Evolutionary conservation across 2,888 invertebrate species (phyloP).

Genomic region (Galerucella pusilla): DNA sequence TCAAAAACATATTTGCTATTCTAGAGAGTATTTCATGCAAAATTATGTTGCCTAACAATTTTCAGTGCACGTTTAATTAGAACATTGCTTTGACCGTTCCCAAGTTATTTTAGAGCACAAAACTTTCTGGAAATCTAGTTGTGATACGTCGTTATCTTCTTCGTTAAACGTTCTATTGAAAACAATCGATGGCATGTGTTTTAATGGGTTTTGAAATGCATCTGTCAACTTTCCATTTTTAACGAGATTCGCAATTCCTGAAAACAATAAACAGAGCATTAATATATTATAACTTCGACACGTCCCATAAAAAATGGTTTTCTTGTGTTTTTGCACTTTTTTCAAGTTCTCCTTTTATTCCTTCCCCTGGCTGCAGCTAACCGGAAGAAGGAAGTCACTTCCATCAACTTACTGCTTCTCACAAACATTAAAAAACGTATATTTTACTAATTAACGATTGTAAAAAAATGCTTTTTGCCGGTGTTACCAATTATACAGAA

Average conservation of each 20-base stretch:
- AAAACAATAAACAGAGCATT: conserved; percentile 2
- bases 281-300: no score
- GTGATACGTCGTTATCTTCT: conserved; percentile 19
- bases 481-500: no score
- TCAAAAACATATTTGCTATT: conserved; percentile 1
- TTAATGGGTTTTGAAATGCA: conserved; percentile 28
- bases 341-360: no score
- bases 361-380: no score
- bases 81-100: conserved; percentile 13
- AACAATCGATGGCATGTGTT: conserved; percentile 29
- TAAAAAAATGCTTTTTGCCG: no score
- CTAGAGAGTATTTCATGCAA: background rate
- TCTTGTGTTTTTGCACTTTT: no score
- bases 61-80: conserved; percentile 2
- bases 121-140: conserved; percentile 8
- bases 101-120: conserved; percentile 26
- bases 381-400: no score
- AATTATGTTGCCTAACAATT: background rate
- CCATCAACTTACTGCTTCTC: no score
- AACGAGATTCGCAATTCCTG: conserved; percentile 18
- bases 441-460: no score
- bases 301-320: no score
- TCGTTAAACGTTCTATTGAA: conserved; percentile 17
- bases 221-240: conserved; percentile 25
- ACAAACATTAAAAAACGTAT: no score